These are phyloP conservation scores for Acanthurus tractus DNA, from an alignment of 2,797 vertebrate genomes.

Conservation along the genomic window DNA sequence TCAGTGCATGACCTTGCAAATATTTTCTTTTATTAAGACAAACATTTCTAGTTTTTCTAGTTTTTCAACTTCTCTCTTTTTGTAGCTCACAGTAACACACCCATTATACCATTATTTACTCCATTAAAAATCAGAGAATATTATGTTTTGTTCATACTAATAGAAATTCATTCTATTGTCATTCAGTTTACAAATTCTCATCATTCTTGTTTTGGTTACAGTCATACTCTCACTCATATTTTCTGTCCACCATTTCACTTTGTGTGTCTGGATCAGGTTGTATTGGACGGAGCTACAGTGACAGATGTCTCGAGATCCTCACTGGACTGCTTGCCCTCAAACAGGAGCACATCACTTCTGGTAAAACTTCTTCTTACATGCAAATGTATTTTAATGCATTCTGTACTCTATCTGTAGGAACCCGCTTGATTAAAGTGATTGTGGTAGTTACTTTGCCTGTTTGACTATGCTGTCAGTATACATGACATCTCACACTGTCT, in stretches of 20 bases:
- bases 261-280: conserved; percentile 81
- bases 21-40: neutral
- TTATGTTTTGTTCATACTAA: too few species aligned
- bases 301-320: conserved; percentile 92
- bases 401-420: neutral
- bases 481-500: neutral
- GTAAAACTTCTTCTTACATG: conserved; percentile 73
- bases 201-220: neutral
- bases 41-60: neutral
- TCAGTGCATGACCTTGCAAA: neutral
- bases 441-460: too few species aligned
- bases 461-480: neutral
- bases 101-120: neutral
- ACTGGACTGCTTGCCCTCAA: conserved; percentile 91
- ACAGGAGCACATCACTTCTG: conserved; percentile 95
- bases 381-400: neutral
- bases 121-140: too few species aligned
- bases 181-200: neutral
- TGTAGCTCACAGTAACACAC: neutral
- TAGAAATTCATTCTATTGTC: too few species aligned
- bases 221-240: neutral
- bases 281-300: conserved; percentile 93
- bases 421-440: too few species aligned
- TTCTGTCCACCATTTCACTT: conserved; percentile 7
- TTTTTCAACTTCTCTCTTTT: too few species aligned